Conservation (phyloP, 2,797 vertebrate genomes). For the Scarus forsteni region DNA sequence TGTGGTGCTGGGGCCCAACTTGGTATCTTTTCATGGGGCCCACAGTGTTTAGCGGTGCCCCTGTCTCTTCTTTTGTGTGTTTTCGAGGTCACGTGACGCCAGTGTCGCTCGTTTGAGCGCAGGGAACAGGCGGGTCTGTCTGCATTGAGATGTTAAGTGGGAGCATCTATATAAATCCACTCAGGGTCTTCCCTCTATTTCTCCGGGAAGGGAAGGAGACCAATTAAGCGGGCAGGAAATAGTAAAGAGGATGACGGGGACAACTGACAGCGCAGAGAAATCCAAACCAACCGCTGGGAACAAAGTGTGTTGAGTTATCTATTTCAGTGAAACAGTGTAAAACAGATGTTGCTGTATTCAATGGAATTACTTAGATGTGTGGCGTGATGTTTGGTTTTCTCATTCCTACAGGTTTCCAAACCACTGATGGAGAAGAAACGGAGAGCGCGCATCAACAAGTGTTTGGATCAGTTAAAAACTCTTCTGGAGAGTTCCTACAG, state of each 20-base stretch:
- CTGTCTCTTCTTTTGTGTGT: conserved; percentile 6
- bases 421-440: conserved; percentile 94
- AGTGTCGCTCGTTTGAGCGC: conserved; percentile 62
- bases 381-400: not conserved
- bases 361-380: no score
- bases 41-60: no score
- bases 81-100: conserved; percentile 45
- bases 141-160: conserved; percentile 91
- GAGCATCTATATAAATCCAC: conserved; percentile 85
- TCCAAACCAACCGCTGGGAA: conserved; percentile 64
- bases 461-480: conserved; percentile 88
- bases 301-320: conserved; percentile 69
- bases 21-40: no score
- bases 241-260: conserved; percentile 77
- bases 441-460: conserved; percentile 90
- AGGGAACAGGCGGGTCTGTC: conserved; percentile 59
- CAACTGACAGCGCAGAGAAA: conserved; percentile 68
- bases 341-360: not conserved
- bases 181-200: conserved; percentile 55
- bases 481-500: conserved; percentile 89
- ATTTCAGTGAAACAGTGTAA: not conserved
- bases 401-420: conserved; percentile 86
- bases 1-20: no score
- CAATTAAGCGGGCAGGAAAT: conserved; percentile 34
- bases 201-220: conserved; percentile 26